phyloP scores from a whole-genome alignment of 2,113 vertebrate genomes.

The Stictonetta naevosa region DNA sequence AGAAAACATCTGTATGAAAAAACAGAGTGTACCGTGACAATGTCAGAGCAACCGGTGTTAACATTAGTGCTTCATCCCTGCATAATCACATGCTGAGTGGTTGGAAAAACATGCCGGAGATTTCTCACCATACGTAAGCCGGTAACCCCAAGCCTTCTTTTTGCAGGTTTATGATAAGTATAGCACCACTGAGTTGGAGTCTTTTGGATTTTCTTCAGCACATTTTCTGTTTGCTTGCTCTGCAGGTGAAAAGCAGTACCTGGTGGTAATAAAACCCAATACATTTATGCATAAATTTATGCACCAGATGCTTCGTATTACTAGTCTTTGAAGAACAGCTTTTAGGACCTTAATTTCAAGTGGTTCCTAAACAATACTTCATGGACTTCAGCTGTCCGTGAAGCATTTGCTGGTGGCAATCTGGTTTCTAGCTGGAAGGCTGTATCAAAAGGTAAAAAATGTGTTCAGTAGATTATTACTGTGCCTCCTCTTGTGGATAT shows the following conservation, averaged over 20 bases:
- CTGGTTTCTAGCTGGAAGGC: neutral
- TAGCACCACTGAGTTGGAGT: neutral
- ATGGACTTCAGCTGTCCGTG: neutral
- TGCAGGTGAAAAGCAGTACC: neutral
- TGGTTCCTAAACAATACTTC: neutral
- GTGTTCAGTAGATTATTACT: rapidly evolving
- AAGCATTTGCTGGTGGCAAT: neutral
- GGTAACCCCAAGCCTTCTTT: neutral
- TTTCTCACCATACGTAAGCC: neutral
- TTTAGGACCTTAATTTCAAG: neutral
- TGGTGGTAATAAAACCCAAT: neutral
- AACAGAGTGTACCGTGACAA: neutral
- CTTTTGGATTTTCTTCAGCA: neutral
- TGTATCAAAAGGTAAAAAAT: neutral
- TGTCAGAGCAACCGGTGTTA: neutral
- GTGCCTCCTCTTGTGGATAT: neutral
- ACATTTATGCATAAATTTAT: neutral
- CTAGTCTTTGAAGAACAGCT: neutral
- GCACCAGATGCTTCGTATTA: neutral
- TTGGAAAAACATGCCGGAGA: neutral
- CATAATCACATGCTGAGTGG: neutral
- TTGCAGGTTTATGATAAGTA: neutral
- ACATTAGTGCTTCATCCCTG: neutral
- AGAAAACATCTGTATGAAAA: neutral
- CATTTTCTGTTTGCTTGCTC: neutral